These are phyloP conservation scores for Caenorhabditis latens DNA, from an alignment of 1,140 invertebrate species.

Conservation along the genomic window DNA sequence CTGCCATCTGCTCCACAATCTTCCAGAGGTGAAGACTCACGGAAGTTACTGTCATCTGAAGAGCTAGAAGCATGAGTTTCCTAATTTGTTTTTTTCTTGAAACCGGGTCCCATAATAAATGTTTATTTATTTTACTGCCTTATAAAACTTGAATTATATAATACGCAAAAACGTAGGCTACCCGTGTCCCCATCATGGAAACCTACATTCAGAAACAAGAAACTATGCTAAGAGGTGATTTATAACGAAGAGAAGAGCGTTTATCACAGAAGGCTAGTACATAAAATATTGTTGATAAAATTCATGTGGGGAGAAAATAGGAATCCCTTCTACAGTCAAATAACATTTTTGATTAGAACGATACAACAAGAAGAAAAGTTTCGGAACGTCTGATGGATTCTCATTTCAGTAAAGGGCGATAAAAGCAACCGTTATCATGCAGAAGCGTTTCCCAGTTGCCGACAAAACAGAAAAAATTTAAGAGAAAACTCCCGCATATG, in stretches of 20 bases:
- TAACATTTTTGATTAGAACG: background rate
- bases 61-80: background rate
- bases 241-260: background rate
- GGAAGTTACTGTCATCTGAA: slow-evolving; percentile 18
- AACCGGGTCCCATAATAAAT: slow-evolving; percentile 26
- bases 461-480: background rate
- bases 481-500: slow-evolving; percentile 23
- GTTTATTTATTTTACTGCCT: background rate
- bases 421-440: slow-evolving; percentile 15
- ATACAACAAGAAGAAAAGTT: slow-evolving; percentile 12
- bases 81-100: background rate
- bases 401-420: background rate
- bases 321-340: background rate
- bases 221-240: background rate
- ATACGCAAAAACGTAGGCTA: background rate
- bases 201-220: background rate
- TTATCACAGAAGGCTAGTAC: slow-evolving; percentile 46
- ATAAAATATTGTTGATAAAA: background rate
- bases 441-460: slow-evolving; percentile 11
- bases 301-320: background rate
- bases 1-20: background rate
- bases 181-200: background rate
- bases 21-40: slow-evolving; percentile 2
- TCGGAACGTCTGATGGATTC: background rate
- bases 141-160: too few species aligned